Evolutionary conservation across 2,888 invertebrate genomes (phyloP), one percentile per base, ranked within the genome.

Genomic region (Athalia cordata): DNA sequence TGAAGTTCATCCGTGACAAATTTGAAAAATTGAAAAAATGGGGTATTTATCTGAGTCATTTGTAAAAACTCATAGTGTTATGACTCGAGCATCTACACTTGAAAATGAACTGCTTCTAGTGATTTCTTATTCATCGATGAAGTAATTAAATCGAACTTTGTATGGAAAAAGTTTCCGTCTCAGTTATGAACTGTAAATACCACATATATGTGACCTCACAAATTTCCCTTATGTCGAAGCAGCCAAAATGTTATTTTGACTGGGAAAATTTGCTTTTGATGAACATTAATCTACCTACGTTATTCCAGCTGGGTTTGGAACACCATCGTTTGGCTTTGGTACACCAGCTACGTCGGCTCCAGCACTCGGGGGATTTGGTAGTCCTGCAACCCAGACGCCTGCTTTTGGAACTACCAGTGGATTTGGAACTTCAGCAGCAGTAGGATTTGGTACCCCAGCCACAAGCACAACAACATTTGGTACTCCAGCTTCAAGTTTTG

Each of bases 401-500:
- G 89, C 82, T 82, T 93, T 93, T 88, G 93, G 93, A 79, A 77
- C 87, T 80, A 79, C 82, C 47, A 77, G 91, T 13, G 90, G 90
- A 5, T 93, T 93, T 83, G 92, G 92, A 45, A 86, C 85, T 9
- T 89, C 92, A 57, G 88, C 92, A 74, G 90, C 92, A 59, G 92
- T 92, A 82, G 91, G 92, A 47, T 87, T 91, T 89, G 91, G 81
- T 89, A 91, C 85, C 90, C 89, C 80, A 89, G 90, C 76, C 85
- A 90, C 88, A 89, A 79, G 78, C 61, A 82, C 81, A 15, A 80
- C 79, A 77, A 82, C 82, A 8, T 82, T 81, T 55, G 81, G 82
- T 52, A 85, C 87, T 4, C 84, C 87, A 7, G 83, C 84, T 62
- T 84, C 88, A 3, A 85, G 86, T 75, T 89, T 89, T 79, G 92